phyloP scores from a whole-genome alignment of 1,140 invertebrate species.

The Philotrypesis tridentata region DNA sequence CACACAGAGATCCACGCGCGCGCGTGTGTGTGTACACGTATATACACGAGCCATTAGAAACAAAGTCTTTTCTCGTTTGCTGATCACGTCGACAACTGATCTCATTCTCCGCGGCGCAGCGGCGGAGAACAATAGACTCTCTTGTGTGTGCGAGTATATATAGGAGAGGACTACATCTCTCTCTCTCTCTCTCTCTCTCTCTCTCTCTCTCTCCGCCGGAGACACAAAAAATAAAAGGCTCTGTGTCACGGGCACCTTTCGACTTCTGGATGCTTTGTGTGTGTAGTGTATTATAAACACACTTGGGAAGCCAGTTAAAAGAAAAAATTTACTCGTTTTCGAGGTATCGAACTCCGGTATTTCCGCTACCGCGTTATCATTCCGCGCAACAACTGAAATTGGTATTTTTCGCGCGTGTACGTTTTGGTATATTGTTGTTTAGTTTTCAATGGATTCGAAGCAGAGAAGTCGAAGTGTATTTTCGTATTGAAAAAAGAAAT shows the following conservation, averaged over 20 bases:
- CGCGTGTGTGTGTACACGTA: too few species aligned
- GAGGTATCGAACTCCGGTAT: background rate
- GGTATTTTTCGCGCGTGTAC: too few species aligned
- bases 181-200: too few species aligned
- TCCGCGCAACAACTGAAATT: background rate
- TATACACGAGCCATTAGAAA: background rate
- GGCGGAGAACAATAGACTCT: background rate
- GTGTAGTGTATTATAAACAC: too few species aligned
- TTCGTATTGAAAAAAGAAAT: too few species aligned
- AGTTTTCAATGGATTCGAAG: too few species aligned
- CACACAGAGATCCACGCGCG: background rate
- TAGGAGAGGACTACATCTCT: background rate
- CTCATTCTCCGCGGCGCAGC: background rate
- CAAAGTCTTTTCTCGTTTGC: constrained; percentile 5
- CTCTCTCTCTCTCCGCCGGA: too few species aligned
- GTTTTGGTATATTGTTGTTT: too few species aligned
- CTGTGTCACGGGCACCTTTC: background rate
- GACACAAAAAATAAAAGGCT: background rate
- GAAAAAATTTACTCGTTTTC: background rate
- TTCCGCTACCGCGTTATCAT: background rate
- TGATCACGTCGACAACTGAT: constrained; percentile 5
- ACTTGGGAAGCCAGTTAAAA: background rate
- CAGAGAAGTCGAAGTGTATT: too few species aligned
- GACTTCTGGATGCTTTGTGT: background rate
- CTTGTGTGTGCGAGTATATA: background rate